Percentiles rank a stretch among this genome's conserved stretches.
phyloP scores from a whole-genome alignment of 2,113 vertebrate genomes.

The Excalfactoria chinensis region DNA sequence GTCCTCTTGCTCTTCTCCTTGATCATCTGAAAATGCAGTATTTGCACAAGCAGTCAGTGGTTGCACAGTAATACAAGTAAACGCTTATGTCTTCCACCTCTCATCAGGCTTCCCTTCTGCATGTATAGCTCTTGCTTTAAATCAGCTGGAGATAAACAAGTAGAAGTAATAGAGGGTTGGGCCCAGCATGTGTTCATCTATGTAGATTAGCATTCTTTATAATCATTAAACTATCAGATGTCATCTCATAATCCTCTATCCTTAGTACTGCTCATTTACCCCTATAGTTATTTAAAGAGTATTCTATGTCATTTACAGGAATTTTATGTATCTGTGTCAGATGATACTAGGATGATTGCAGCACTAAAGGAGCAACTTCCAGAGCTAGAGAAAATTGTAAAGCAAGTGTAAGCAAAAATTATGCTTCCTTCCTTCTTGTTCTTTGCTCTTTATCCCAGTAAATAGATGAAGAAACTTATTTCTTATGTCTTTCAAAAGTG shows the following conservation, averaged over 20 bases:
- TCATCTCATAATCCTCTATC: conserved; percentile 25
- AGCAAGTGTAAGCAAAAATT: conserved; percentile 86
- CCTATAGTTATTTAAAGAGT: conserved; percentile 67
- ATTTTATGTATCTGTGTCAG: conserved; percentile 90
- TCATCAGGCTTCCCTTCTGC: conserved; percentile 32
- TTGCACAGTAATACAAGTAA: neutral
- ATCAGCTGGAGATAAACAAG: conserved; percentile 56
- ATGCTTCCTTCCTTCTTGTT: neutral
- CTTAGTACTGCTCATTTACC: conserved; percentile 16
- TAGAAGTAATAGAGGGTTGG: conserved; percentile 31
- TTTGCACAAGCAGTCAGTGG: neutral
- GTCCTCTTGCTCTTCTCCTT: neutral
- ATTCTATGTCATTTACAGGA: conserved; percentile 84
- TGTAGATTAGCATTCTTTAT: conserved; percentile 39
- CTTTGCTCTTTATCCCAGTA: neutral
- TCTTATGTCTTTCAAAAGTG: neutral
- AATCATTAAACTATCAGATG: conserved; percentile 20
- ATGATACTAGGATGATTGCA: conserved; percentile 88
- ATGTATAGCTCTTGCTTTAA: conserved; percentile 16
- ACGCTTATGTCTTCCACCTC: neutral
- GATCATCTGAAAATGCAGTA: neutral
- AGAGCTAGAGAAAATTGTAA: conserved; percentile 89
- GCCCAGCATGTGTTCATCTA: conserved; percentile 36
- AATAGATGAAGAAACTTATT: neutral
- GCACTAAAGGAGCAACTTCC: conserved; percentile 90